Base-by-base conservation (phyloP, 2,113 vertebrate genomes). In the Dinomys branickii region DNA sequence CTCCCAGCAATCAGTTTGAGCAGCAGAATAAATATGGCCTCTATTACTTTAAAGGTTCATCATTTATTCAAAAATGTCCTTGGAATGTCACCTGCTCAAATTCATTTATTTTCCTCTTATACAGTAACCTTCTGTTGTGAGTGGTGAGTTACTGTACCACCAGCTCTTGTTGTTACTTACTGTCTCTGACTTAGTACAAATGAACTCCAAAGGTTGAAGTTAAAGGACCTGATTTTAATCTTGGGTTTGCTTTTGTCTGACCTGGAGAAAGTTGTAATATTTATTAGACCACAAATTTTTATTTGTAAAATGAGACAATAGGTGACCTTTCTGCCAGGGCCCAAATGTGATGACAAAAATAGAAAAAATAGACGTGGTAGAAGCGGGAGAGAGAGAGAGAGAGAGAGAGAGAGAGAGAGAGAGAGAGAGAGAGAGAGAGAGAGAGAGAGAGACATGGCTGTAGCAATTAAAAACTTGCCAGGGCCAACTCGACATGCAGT, bases 11-110 rank as follows among this genome's bases (percentile, higher is more conserved):
- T 98, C 96, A 96, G 85, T 98, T 98, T 97, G 92, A 97, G 61
- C 92, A 95, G 90, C 58, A 96, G 92, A 96, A 96, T 98, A 98
- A 98, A 98, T 98, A 98, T 86, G 97, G 93, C 94, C 91, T 98
- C 96, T 90, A 95, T 98, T 98, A 97, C 78, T 95, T 98, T 95
- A 97, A 98, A 98, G 90, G 86, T 96, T 98, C 97, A 61, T 95
- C 28, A 90, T 97, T 92, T 96, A 92, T 96, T 98, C 97, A 86
- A 92, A 98, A 98, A 98, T 96, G 95, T 94, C 94, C 96, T 97
- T 98, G 96, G 52, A 97, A 96, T 95, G 94, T 90, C 94, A 93
- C 93, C 94, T 97, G 59, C 20, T 98, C 95, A 97, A 71, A 94
- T 89, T 83, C 90, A 61, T 95, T 92, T 84, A 52, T 87, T 95